These are phyloP conservation scores for Lottia scabra DNA, from an alignment of 2,888 invertebrate genomes.

Conservation along the genomic window DNA sequence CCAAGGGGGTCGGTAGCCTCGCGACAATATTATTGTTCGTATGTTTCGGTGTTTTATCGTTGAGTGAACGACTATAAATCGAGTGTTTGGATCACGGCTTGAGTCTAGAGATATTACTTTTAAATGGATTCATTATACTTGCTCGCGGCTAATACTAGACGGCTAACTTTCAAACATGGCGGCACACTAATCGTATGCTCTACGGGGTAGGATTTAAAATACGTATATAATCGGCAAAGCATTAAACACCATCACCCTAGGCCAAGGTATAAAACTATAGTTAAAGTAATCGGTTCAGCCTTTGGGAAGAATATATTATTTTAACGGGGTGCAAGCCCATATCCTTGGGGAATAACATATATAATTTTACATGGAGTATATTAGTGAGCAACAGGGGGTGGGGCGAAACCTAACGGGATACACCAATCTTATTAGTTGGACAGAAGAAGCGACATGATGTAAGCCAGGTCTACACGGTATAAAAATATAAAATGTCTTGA, in stretches of 20 bases:
- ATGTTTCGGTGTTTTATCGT: slow-evolving; percentile 3
- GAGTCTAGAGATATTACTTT: background rate
- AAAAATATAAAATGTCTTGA: background rate
- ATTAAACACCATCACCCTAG: slow-evolving; percentile 2
- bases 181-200: background rate
- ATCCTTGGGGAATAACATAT: background rate
- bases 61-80: background rate
- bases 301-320: background rate
- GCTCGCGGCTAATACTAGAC: slow-evolving; percentile 1
- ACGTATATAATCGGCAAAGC: background rate
- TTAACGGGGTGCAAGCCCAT: slow-evolving; percentile 5
- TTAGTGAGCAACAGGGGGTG: slow-evolving; percentile 2
- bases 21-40: slow-evolving; percentile 5
- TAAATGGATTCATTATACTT: background rate
- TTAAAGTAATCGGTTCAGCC: background rate
- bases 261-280: background rate
- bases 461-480: slow-evolving; percentile 1
- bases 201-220: slow-evolving; percentile 1
- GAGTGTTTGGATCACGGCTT: background rate
- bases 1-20: background rate
- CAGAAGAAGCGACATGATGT: slow-evolving; percentile 2
- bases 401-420: background rate
- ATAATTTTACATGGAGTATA: slow-evolving; percentile 1
- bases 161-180: background rate
- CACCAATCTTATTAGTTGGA: background rate